Conservation (phyloP, 1,140 invertebrate genomes). For the Anadara kagoshimensis region DNA sequence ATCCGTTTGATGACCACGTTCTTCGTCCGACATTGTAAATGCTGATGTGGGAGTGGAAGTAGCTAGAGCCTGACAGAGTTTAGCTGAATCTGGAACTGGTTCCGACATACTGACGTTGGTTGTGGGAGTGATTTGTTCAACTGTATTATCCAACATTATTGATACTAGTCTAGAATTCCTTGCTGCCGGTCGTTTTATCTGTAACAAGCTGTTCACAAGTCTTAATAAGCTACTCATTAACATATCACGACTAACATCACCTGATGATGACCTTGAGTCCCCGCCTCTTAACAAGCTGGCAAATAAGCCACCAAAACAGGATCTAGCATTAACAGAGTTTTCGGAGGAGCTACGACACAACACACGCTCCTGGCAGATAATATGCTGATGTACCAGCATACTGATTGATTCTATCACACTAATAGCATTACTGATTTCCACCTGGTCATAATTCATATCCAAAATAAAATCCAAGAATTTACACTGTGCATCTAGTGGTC, state of each 20-base stretch:
- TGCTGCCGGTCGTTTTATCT: slow-evolving; percentile 76
- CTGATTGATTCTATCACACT: slow-evolving; percentile 85
- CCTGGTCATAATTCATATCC: slow-evolving; percentile 80
- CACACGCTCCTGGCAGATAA: slow-evolving; percentile 78
- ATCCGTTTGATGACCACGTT: slow-evolving; percentile 61
- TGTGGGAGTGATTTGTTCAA: slow-evolving; percentile 30
- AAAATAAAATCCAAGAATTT: slow-evolving; percentile 82
- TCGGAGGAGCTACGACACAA: slow-evolving; percentile 68
- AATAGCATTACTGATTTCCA: slow-evolving; percentile 83
- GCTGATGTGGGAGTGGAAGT: slow-evolving; percentile 33
- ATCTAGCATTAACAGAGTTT: slow-evolving; percentile 71
- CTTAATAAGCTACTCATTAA: slow-evolving; percentile 83
- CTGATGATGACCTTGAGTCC: slow-evolving; percentile 76
- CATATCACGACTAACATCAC: slow-evolving; percentile 79
- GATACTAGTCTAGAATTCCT: slow-evolving; percentile 29
- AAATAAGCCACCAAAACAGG: slow-evolving; percentile 79
- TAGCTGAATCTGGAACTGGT: slow-evolving; percentile 56
- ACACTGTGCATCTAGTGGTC: slow-evolving; percentile 88
- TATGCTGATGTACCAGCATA: slow-evolving; percentile 78
- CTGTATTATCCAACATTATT: slow-evolving; percentile 23
- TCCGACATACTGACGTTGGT: slow-evolving; percentile 48
- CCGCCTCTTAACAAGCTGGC: slow-evolving; percentile 80
- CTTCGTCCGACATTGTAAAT: slow-evolving; percentile 61
- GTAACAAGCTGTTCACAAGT: slow-evolving; percentile 81
- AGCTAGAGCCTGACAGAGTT: slow-evolving; percentile 56